Percentiles rank a stretch among this genome's conserved stretches.
These are phyloP conservation scores for Rhinophrynus dorsalis DNA, from an alignment of 2,797 vertebrate genomes.

Conservation along the genomic window DNA sequence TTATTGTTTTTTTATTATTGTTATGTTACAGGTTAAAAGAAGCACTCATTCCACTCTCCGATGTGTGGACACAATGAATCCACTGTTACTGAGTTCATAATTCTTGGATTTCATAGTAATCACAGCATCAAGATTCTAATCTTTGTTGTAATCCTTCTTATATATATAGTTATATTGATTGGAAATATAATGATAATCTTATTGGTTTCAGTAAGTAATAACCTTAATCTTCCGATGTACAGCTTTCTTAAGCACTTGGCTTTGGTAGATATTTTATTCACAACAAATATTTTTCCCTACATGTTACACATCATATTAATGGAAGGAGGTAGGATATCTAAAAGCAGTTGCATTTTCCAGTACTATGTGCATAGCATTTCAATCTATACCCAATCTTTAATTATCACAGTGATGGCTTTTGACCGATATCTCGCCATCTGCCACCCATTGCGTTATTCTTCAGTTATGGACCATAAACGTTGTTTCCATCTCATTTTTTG, in stretches of 20 bases:
- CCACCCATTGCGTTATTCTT: constrained; percentile 56
- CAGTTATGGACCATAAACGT: constrained; percentile 54
- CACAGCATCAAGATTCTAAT: neutral
- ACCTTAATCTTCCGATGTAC: constrained; percentile 17
- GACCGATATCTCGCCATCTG: constrained; percentile 63
- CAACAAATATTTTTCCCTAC: constrained; percentile 15
- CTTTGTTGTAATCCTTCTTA: neutral
- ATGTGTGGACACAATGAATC: constrained; percentile 18
- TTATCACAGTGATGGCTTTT: constrained; percentile 61
- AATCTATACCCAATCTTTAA: constrained; percentile 51
- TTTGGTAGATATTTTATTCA: constrained; percentile 16
- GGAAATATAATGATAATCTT: constrained; percentile 13
- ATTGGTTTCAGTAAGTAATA: neutral
- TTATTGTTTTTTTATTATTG: too few relatives aligned
- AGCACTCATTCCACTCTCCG: neutral
- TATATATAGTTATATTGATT: constrained; percentile 3
- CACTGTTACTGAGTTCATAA: neutral
- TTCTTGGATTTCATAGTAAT: neutral
- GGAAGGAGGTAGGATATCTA: neutral
- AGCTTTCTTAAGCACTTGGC: constrained; percentile 16
- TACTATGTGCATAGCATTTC: neutral
- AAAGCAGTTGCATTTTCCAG: constrained; percentile 5
- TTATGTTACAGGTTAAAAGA: too few relatives aligned
- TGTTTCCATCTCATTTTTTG: constrained; percentile 53
- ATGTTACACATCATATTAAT: neutral